Conservation (phyloP, 2,113 vertebrate species). For the Mastomys natalensis region DNA sequence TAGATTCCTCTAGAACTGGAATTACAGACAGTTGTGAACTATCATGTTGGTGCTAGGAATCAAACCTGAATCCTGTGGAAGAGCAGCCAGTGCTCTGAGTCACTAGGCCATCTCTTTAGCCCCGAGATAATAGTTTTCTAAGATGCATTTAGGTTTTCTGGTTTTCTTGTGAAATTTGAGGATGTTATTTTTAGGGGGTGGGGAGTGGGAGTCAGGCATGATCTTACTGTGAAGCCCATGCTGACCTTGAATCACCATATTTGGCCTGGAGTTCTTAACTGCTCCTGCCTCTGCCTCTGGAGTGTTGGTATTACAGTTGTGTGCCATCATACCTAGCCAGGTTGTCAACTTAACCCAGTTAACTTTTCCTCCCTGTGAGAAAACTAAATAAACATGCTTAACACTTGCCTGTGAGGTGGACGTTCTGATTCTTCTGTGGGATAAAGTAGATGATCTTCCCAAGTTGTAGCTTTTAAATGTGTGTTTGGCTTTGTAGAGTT, state of each 20-base stretch:
- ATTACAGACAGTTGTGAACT: not conserved
- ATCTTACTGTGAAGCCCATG: not conserved
- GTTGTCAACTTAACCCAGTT: not conserved
- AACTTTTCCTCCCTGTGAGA: not conserved
- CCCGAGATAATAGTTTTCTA: not conserved
- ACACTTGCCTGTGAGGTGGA: not conserved
- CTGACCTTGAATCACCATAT: not conserved
- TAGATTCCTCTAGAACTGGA: not conserved
- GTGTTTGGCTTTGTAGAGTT: conserved; percentile 34
- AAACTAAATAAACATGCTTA: not conserved
- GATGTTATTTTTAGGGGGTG: not conserved
- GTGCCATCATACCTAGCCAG: not conserved
- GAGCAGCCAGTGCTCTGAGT: not conserved
- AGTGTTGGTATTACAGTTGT: not conserved
- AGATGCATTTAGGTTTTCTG: not conserved
- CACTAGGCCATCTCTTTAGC: not conserved
- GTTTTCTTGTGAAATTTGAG: conserved; percentile 30
- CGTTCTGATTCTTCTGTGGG: not conserved
- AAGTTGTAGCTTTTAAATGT: not conserved
- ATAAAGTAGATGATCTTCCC: not conserved
- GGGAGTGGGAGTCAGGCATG: not conserved
- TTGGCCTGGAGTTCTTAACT: not conserved
- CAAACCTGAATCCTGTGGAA: not conserved
- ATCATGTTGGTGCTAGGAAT: not conserved
- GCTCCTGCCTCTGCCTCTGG: not conserved